phyloP scores from a whole-genome alignment of 2,888 invertebrate species.

The Ariolimax columbianus region DNA sequence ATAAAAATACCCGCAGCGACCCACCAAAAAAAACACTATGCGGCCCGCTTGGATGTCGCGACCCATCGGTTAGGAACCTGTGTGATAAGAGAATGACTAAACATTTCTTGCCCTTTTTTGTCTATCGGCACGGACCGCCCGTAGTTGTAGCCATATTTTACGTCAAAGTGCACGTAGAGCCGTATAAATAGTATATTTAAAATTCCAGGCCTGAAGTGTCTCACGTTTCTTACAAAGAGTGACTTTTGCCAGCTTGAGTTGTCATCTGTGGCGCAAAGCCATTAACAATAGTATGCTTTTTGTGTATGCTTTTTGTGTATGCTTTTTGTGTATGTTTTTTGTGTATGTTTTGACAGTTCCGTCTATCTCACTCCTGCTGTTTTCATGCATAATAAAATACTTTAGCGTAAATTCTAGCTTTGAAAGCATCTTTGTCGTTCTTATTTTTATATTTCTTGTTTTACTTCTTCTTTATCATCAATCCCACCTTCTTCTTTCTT shows the following conservation, averaged over 20 bases:
- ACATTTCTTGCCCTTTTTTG: neutral
- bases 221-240: conserved; percentile 9
- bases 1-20: too few species aligned
- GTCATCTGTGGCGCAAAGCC: neutral
- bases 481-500: neutral
- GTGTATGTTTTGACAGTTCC: neutral
- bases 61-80: too few species aligned
- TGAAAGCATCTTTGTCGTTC: neutral
- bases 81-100: too few species aligned
- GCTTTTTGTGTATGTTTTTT: neutral
- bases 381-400: conserved; percentile 15
- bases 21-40: too few species aligned
- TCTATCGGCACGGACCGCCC: conserved; percentile 18
- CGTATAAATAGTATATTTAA: conserved; percentile 16
- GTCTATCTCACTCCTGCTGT: neutral
- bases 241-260: conserved; percentile 22
- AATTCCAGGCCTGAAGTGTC: neutral
- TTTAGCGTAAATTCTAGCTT: too few species aligned
- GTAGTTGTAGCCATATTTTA: neutral
- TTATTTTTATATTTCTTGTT: neutral
- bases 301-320: neutral
- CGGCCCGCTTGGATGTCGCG: too few species aligned
- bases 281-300: neutral
- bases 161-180: neutral
- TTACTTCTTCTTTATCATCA: neutral